A percentile compares a stretch with the other conserved stretches of the same genome.
These are phyloP conservation scores for Acanthurus leucopareius DNA, from an alignment of 2,797 vertebrate species.

Conservation along the genomic window DNA sequence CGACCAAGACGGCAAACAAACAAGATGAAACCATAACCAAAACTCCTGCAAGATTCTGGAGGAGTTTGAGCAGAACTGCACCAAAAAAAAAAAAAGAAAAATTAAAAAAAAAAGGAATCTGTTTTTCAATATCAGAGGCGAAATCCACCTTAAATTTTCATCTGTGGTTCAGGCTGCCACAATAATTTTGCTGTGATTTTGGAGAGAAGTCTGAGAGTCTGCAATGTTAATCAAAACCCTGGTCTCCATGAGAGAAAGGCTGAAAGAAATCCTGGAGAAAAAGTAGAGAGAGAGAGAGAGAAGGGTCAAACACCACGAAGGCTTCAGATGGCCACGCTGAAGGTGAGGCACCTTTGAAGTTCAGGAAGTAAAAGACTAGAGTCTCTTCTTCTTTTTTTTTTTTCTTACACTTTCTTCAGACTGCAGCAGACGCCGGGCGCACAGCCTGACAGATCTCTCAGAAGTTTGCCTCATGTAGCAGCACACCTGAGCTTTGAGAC, in stretches of 20 bases:
- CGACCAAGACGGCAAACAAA: not conserved
- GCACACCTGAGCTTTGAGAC: constrained; percentile 84
- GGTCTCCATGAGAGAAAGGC: constrained; percentile 51
- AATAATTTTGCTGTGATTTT: constrained; percentile 64
- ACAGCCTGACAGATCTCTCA: constrained; percentile 79
- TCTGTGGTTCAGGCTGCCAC: constrained; percentile 48
- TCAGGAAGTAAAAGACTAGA: constrained; percentile 83
- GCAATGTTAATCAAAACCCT: constrained; percentile 77
- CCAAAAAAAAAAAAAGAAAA: not conserved
- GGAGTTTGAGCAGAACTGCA: constrained; percentile 13
- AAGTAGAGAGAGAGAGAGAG: constrained; percentile 27
- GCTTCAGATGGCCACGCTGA: constrained; percentile 80
- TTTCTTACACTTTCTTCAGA: constrained; percentile 61
- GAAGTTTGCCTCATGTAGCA: constrained; percentile 74
- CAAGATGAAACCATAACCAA: not conserved
- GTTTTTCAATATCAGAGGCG: constrained; percentile 63
- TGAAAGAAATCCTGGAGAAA: constrained; percentile 50
- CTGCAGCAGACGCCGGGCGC: constrained; percentile 64
- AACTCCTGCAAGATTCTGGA: constrained; percentile 16
- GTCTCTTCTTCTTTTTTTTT: constrained; percentile 66
- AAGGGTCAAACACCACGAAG: constrained; percentile 73
- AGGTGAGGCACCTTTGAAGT: constrained; percentile 86
- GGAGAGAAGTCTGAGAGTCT: constrained; percentile 48
- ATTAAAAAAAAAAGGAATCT: too few species aligned
- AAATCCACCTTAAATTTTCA: constrained; percentile 59